Conservation (phyloP, 2,888 invertebrate species). For the Eristalis intricaria region DNA sequence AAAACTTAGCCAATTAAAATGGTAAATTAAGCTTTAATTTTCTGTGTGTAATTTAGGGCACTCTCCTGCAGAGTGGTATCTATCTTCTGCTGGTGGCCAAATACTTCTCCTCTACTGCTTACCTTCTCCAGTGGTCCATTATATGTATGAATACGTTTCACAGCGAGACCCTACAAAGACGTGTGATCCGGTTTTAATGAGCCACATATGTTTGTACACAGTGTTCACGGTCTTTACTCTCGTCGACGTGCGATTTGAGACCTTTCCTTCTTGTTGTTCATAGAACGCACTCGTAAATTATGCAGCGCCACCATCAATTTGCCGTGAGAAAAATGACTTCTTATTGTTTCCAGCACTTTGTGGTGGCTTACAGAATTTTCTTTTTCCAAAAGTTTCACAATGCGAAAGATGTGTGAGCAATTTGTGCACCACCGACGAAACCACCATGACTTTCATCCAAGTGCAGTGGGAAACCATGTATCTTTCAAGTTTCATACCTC, state of each 20-base stretch:
- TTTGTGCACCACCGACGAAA: slow-evolving; percentile 51
- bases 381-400: slow-evolving; percentile 42
- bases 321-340: slow-evolving; percentile 66
- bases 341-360: slow-evolving; percentile 21
- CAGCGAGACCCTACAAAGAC: slow-evolving; percentile 24
- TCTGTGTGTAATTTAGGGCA: slow-evolving; percentile 43
- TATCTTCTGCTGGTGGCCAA: slow-evolving; percentile 7
- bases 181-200: slow-evolving; percentile 65
- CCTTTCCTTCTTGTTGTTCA: background rate
- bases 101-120: slow-evolving; percentile 12
- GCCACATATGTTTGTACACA: background rate
- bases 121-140: slow-evolving; percentile 50
- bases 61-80: background rate
- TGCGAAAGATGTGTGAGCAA: slow-evolving; percentile 52
- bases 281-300: slow-evolving; percentile 59
- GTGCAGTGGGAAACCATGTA: slow-evolving; percentile 56
- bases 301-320: slow-evolving; percentile 43
- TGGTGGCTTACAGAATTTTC: slow-evolving; percentile 44
- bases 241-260: slow-evolving; percentile 29
- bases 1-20: slow-evolving; percentile 60
- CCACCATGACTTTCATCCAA: slow-evolving; percentile 57
- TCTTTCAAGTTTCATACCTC: slow-evolving; percentile 34
- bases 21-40: slow-evolving; percentile 53
- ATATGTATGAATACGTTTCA: slow-evolving; percentile 13
- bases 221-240: background rate